Percentiles rank a stretch among this genome's conserved stretches.
Evolutionary conservation across 2,113 vertebrate species (phyloP).

Genomic region (Vimba vimba): DNA sequence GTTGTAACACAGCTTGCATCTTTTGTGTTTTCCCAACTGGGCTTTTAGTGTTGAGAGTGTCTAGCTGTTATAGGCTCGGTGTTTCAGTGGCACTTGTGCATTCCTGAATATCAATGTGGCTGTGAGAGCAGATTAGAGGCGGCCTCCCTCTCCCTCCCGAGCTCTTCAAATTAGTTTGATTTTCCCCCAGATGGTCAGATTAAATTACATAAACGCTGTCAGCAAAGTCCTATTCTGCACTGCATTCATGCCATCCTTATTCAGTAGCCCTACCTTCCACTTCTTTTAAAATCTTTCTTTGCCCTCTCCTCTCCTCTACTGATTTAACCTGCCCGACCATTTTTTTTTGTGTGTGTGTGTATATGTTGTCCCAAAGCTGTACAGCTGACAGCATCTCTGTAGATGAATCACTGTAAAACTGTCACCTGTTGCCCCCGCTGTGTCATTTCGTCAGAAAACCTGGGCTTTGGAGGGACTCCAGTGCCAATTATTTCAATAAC

Average conservation of each 20-base stretch:
- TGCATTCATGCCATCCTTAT: slow-evolving; percentile 66
- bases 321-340: neutral
- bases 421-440: neutral
- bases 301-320: neutral
- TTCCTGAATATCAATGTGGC: slow-evolving; percentile 55
- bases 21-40: slow-evolving; percentile 38
- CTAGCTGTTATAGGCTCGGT: slow-evolving; percentile 29
- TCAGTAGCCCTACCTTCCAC: neutral
- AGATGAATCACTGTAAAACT: slow-evolving; percentile 32
- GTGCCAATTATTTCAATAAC: slow-evolving; percentile 62
- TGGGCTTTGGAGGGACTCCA: slow-evolving; percentile 58
- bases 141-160: slow-evolving; percentile 15
- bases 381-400: slow-evolving; percentile 9
- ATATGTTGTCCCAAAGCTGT: slow-evolving; percentile 1
- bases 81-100: slow-evolving; percentile 44
- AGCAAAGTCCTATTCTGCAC: slow-evolving; percentile 84
- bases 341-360: neutral
- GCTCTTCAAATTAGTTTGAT: slow-evolving; percentile 74
- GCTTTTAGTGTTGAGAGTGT: slow-evolving; percentile 29
- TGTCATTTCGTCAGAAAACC: slow-evolving; percentile 14
- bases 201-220: slow-evolving; percentile 90
- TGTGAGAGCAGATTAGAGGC: slow-evolving; percentile 38
- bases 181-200: slow-evolving; percentile 90
- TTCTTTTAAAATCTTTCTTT: neutral
- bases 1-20: slow-evolving; percentile 48